phyloP scores from a whole-genome alignment of 2,113 vertebrate genomes.

The Tyrannus savana region DNA sequence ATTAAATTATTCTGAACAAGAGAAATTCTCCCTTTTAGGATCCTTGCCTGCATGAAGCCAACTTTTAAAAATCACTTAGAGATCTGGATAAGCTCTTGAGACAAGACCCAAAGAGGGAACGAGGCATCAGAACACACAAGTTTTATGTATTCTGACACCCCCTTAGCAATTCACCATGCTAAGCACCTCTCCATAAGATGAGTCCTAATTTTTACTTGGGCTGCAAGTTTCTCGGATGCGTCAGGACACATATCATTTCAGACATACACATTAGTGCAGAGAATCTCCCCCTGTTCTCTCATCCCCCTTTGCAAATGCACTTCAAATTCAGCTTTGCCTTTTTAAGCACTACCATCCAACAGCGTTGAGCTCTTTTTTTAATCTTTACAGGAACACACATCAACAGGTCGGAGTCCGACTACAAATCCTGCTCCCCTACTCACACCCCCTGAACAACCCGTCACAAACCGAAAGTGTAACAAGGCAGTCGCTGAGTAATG shows the following conservation, averaged over 20 bases:
- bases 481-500: not conserved
- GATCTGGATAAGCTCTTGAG: not conserved
- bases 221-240: not conserved
- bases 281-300: not conserved
- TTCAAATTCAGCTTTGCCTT: not conserved
- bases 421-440: not conserved
- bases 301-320: not conserved
- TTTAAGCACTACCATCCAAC: not conserved
- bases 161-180: not conserved
- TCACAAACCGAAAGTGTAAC: not conserved
- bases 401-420: not conserved
- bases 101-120: not conserved
- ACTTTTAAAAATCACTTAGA: not conserved
- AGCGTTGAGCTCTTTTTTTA: rapidly evolving
- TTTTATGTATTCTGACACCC: not conserved
- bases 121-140: not conserved
- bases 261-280: not conserved
- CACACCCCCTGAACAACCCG: not conserved
- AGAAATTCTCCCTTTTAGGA: not conserved
- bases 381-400: not conserved
- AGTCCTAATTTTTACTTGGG: not conserved
- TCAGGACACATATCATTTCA: not conserved
- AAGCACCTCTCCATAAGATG: not conserved
- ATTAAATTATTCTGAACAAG: not conserved
- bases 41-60: not conserved